phyloP scores from a whole-genome alignment of 53 echinoderm and acorn worm genomes.

The Pentamera pediparva region DNA sequence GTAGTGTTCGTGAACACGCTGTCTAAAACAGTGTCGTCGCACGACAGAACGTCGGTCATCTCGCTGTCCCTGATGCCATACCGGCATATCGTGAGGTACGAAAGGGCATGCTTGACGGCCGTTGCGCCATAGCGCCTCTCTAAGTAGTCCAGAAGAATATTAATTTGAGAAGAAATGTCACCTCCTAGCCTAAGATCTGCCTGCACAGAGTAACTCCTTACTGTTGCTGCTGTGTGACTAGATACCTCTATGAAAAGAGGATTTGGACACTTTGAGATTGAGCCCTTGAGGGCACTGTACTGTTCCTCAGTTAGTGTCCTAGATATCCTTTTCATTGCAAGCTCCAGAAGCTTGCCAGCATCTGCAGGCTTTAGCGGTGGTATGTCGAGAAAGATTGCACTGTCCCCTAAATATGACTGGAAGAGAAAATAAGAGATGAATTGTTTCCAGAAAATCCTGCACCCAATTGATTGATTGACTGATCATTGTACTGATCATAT shows the following conservation, averaged over 20 bases:
- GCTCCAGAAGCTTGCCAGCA: slow-evolving; percentile 57
- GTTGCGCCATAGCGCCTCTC: slow-evolving; percentile 72
- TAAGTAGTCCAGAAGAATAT: slow-evolving; percentile 52
- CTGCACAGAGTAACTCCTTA: slow-evolving; percentile 65
- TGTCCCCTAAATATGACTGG: slow-evolving; percentile 51
- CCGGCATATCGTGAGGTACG: slow-evolving; percentile 57
- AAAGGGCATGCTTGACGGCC: slow-evolving; percentile 55
- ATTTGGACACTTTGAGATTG: slow-evolving; percentile 22
- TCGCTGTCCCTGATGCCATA: slow-evolving; percentile 83
- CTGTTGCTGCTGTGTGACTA: slow-evolving; percentile 56
- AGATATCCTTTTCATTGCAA: slow-evolving; percentile 59
- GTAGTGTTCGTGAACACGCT: slow-evolving; percentile 50
- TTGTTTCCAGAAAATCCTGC: not conserved
- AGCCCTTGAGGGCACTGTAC: slow-evolving; percentile 50
- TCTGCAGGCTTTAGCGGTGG: slow-evolving; percentile 57
- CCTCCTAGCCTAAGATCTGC: slow-evolving; percentile 42
- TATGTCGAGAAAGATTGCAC: slow-evolving; percentile 71
- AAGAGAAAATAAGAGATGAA: not conserved
- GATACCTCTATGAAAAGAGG: slow-evolving; percentile 74
- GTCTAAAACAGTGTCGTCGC: slow-evolving; percentile 77
- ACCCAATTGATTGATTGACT: not conserved
- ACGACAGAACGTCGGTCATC: slow-evolving; percentile 89
- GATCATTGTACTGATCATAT: no score
- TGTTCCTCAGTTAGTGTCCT: slow-evolving; percentile 74
- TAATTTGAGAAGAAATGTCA: slow-evolving; percentile 58